These are phyloP conservation scores for Bufotes viridis DNA, from an alignment of 2,797 vertebrate genomes.

Conservation along the genomic window DNA sequence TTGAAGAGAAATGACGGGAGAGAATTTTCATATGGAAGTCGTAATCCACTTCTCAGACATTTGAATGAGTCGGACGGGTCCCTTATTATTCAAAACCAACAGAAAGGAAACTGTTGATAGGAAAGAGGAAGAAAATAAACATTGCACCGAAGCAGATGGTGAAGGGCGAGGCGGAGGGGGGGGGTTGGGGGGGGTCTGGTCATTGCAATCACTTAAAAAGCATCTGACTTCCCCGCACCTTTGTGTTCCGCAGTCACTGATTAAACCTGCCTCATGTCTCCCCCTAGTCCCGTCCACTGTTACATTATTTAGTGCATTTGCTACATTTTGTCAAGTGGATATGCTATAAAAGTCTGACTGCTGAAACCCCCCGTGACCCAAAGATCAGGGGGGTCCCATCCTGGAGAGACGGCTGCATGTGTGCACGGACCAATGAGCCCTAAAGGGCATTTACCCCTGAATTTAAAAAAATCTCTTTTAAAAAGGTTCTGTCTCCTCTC, in stretches of 20 bases:
- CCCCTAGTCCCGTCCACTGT: too few species aligned
- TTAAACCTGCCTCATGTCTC: neutral
- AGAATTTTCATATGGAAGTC: slow-evolving; percentile 52
- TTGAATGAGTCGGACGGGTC: slow-evolving; percentile 48
- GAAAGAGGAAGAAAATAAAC: slow-evolving; percentile 57
- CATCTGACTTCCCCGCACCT: slow-evolving; percentile 6
- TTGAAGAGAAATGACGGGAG: slow-evolving; percentile 6
- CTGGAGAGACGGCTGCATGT: too few species aligned
- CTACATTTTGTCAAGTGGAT: neutral
- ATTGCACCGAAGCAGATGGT: slow-evolving; percentile 31
- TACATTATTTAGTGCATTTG: neutral
- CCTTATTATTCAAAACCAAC: slow-evolving; percentile 52
- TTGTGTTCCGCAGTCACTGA: neutral
- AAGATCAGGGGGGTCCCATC: too few species aligned
- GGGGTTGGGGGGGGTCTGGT: neutral
- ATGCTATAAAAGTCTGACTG: neutral
- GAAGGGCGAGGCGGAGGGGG: neutral
- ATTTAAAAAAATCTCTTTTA: too few species aligned
- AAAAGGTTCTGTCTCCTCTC: too few species aligned
- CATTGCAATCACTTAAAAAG: slow-evolving; percentile 23
- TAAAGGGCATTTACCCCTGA: too few species aligned
- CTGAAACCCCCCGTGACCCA: too few species aligned
- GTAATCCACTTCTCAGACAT: slow-evolving; percentile 23
- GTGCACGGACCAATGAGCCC: too few species aligned
- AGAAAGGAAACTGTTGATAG: slow-evolving; percentile 53